Evolutionary conservation across 2,797 vertebrate species (phyloP).

Genomic region (Lepilemur ruficaudatus): DNA sequence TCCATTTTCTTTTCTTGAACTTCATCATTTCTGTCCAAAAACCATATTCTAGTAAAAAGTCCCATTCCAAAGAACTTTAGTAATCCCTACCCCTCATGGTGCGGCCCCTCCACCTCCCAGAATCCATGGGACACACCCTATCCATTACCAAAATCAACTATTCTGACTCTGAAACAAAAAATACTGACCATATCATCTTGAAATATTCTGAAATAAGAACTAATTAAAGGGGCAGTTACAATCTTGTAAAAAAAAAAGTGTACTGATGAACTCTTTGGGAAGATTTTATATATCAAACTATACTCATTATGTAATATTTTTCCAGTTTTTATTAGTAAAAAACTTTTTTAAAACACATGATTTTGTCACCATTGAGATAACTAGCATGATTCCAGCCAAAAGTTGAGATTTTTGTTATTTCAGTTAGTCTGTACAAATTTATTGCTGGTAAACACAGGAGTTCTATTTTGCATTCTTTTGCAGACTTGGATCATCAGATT

Average conservation of each 20-base stretch:
- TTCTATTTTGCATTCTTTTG: background rate
- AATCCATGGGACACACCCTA: background rate
- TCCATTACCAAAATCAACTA: background rate
- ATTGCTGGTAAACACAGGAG: background rate
- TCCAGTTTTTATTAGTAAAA: background rate
- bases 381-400: background rate
- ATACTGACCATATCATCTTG: background rate
- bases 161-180: constrained; percentile 41
- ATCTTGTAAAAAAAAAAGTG: background rate
- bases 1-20: background rate
- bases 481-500: background rate
- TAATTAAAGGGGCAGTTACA: background rate
- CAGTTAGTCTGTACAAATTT: background rate
- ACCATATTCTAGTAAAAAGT: background rate
- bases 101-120: background rate
- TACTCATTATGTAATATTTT: background rate
- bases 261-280: background rate
- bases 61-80: background rate
- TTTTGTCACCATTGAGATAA: background rate
- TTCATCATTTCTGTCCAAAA: background rate
- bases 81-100: background rate
- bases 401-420: background rate
- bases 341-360: background rate
- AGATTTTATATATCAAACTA: background rate
- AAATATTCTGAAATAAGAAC: constrained; percentile 35